Base-by-base conservation (phyloP, 2,797 vertebrate genomes). In the Limosa lapponica region DNA sequence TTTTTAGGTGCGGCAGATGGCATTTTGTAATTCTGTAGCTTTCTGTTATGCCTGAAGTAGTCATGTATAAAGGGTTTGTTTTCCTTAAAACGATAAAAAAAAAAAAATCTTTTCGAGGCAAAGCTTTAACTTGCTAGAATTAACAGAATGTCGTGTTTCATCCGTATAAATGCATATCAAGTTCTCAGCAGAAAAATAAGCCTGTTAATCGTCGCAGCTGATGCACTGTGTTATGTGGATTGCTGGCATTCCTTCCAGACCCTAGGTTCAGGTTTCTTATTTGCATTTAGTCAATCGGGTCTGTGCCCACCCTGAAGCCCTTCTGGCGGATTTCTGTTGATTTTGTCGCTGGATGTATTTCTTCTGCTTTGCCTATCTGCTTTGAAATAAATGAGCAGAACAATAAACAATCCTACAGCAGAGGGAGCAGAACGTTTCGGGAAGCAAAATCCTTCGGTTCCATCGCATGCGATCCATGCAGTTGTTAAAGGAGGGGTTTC, bases 321-420 rank as follows among this genome's bases (percentile, higher is more conserved):
- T 84, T 71, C 91, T 91, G 96, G 81, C 96, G 94, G 94, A 97
- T 97, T 96, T 89, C 65, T 96, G 96, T 96, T 72, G 97, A 95
- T 98, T 96, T 95, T 96, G 93, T 92, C 87, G 89, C 91, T 57
- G 62, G 57, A 49, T 97, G 28, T 78, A 94, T 97, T 96, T 96
- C 86, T 97, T 96, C 93, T 95, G 97, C 97, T 97, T 96, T 96
- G 93, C 97, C 75, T 55, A 79, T 96, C 92, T 96, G 89, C 90
- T 62, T 82, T 84, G 86, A 92, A 91, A 78, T 79, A 93, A 90
- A 96, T 49, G 88, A 54, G 16, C 9, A 2, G 85, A 49, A 82
- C 48, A 73, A 82, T 62, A 92, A 94, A 75, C 49, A 84, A 19
- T 48, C 59, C 64, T 96, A 65, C 81, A 34, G 93, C 87, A 96